Percentiles rank a stretch among this genome's conserved stretches.
These are phyloP conservation scores for Gymnocephalus cernua DNA, from an alignment of 2,113 vertebrate species.

Conservation along the genomic window DNA sequence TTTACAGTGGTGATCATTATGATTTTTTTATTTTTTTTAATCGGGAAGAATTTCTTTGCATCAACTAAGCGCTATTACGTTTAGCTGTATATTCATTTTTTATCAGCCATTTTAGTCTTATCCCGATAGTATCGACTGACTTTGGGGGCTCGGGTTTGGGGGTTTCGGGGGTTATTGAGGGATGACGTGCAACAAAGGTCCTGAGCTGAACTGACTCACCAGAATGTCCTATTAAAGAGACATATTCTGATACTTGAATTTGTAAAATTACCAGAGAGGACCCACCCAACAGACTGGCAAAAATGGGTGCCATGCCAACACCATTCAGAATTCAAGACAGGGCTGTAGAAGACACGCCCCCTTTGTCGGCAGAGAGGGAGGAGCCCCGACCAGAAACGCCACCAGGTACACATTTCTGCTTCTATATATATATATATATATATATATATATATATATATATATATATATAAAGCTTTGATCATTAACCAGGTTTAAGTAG, in stretches of 20 bases:
- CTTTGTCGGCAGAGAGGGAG: constrained; percentile 76
- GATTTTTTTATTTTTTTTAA: background rate
- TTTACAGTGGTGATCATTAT: background rate
- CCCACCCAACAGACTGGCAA: constrained; percentile 86
- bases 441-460: too few species aligned
- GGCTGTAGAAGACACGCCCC: constrained; percentile 64
- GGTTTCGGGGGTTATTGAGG: background rate
- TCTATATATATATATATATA: background rate
- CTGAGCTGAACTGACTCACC: background rate
- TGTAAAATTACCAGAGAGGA: constrained; percentile 86
- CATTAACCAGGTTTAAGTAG: background rate
- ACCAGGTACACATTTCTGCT: constrained; percentile 74
- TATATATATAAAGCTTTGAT: background rate
- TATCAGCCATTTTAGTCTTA: background rate
- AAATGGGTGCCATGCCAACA: constrained; percentile 92
- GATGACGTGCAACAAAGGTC: background rate
- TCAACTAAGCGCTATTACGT: background rate
- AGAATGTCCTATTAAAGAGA: background rate
- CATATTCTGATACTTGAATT: background rate
- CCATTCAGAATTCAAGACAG: constrained; percentile 85
- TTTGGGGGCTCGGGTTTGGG: background rate
- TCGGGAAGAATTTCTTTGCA: background rate
- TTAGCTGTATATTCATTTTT: background rate
- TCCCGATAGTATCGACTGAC: background rate
- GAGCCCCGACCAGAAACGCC: constrained; percentile 82